Evolutionary conservation across 2,888 invertebrate species (phyloP).

Genomic region (Fragum whitleyi): DNA sequence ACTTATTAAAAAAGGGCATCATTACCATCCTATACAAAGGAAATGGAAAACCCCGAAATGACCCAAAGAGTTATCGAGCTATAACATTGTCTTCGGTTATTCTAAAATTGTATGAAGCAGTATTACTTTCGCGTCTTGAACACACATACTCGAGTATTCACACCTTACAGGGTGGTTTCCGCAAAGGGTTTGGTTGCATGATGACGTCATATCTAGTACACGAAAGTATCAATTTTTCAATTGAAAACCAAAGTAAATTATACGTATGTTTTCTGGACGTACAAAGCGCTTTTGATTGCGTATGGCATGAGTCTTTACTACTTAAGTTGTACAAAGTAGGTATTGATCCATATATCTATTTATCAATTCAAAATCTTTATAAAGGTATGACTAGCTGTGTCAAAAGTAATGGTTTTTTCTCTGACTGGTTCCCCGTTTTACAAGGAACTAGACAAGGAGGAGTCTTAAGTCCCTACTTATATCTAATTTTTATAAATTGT

Average conservation of each 20-base stretch:
- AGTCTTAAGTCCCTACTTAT: not conserved
- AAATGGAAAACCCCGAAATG: not conserved
- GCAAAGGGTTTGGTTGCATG: not conserved
- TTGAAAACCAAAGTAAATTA: not conserved
- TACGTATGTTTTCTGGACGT: not conserved
- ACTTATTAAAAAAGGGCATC: no score
- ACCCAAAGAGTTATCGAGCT: not conserved
- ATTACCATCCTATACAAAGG: not conserved
- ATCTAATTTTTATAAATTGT: not conserved
- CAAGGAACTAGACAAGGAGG: conserved; percentile 9
- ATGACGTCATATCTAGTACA: not conserved
- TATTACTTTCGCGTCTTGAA: no score
- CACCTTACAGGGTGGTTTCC: not conserved
- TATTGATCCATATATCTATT: not conserved
- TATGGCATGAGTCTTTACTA: not conserved
- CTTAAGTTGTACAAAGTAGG: not conserved
- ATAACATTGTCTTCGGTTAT: not conserved
- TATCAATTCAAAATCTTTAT: not conserved
- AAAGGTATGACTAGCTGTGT: not conserved
- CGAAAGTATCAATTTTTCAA: not conserved
- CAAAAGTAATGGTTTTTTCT: not conserved
- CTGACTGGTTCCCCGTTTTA: conserved; percentile 2
- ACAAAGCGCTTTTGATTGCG: not conserved
- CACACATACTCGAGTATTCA: no score
- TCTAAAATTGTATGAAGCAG: no score